Evolutionary conservation across 35 echinoderm and acorn worm species (phyloP).

Genomic region (Amphiura filiformis): DNA sequence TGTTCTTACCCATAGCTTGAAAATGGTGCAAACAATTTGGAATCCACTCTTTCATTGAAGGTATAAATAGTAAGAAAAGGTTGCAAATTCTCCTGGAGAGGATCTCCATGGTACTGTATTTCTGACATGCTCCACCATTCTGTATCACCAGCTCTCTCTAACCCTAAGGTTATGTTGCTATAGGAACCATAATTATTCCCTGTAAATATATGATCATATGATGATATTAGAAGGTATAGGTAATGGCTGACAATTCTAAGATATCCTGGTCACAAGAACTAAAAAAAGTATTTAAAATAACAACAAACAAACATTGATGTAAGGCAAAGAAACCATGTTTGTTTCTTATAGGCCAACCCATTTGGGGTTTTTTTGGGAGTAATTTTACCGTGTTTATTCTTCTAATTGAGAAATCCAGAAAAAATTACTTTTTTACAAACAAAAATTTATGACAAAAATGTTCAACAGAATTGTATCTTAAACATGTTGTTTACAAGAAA

Average conservation of each 20-base stretch:
- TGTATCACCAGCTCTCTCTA: conserved; percentile 1
- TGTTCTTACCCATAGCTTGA: conserved; percentile 95
- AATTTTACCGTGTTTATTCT: no score
- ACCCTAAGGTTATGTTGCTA: conserved; percentile 21
- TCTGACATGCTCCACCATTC: not conserved
- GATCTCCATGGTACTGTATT: conserved; percentile 64
- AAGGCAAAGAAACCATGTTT: no score
- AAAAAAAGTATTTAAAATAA: no score
- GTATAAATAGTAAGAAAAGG: conserved; percentile 31
- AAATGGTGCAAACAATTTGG: conserved; percentile 75
- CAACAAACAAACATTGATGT: no score
- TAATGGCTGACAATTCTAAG: not conserved
- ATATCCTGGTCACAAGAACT: not conserved
- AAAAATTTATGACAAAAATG: no score
- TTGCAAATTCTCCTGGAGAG: not conserved
- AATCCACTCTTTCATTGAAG: conserved; percentile 83
- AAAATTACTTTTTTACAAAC: no score
- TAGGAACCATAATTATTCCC: not conserved
- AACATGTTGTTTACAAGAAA: no score
- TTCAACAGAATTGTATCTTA: no score
- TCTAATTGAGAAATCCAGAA: no score
- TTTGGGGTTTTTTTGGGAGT: no score
- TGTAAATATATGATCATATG: not conserved
- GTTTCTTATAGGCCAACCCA: no score
- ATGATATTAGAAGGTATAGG: not conserved